Conservation (phyloP, 2,113 vertebrate species). For the Hippocampus guttulatus region DNA sequence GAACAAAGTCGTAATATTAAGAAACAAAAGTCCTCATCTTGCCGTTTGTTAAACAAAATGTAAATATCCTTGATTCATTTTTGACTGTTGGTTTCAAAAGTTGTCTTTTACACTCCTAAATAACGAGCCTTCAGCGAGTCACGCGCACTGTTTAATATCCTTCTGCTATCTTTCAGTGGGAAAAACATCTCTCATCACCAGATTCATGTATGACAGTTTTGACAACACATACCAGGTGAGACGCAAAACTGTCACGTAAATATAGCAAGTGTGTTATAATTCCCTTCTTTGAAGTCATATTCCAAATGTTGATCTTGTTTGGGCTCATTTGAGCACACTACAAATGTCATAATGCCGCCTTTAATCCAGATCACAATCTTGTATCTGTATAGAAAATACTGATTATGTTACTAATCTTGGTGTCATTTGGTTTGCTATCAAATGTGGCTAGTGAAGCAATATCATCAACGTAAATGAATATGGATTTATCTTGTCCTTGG, state of each 20-base stretch:
- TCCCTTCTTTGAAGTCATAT: neutral
- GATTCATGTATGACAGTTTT: constrained; percentile 79
- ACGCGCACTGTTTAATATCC: neutral
- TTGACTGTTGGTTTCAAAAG: too few relatives aligned
- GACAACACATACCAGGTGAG: constrained; percentile 78
- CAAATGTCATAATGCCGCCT: neutral
- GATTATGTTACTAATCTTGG: neutral
- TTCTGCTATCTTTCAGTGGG: constrained; percentile 67
- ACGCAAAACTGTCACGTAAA: neutral
- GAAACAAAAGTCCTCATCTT: neutral
- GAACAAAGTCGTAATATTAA: neutral
- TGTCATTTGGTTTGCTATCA: neutral
- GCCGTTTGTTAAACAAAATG: too few relatives aligned
- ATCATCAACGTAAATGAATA: neutral
- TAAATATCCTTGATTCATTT: too few relatives aligned
- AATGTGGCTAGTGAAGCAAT: neutral
- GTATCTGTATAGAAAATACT: neutral
- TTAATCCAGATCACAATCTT: neutral
- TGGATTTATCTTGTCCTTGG: constrained; percentile 2
- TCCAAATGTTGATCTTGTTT: neutral
- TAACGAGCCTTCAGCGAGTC: neutral
- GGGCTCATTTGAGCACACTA: neutral
- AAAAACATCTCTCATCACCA: constrained; percentile 77
- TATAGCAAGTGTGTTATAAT: neutral
- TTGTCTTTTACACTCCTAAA: neutral